Evolutionary conservation across 2,888 invertebrate genomes (phyloP).

Genomic region (Dryadula phaetusa): DNA sequence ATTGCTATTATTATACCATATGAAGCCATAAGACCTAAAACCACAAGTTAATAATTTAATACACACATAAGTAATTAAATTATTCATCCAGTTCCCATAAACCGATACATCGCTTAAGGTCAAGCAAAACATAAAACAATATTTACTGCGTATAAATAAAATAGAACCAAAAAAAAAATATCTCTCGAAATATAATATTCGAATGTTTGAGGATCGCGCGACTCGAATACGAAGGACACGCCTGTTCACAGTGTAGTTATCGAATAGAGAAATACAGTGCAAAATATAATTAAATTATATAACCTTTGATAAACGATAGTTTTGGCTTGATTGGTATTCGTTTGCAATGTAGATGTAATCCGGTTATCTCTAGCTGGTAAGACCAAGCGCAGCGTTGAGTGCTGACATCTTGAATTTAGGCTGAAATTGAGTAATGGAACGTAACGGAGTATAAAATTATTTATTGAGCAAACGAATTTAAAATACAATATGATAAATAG

Average conservation of each 20-base stretch:
- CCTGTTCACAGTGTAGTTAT: slow-evolving; percentile 31
- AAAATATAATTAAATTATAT: too few species aligned
- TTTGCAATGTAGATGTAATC: too few species aligned
- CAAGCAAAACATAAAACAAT: slow-evolving; percentile 40
- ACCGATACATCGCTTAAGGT: slow-evolving; percentile 27
- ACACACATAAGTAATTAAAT: not conserved
- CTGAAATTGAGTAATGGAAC: too few species aligned
- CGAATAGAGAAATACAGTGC: not conserved
- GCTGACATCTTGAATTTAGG: too few species aligned
- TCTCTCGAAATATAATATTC: slow-evolving; percentile 46
- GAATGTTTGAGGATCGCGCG: slow-evolving; percentile 46
- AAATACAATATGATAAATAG: too few species aligned
- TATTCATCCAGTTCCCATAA: not conserved
- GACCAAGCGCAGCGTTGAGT: too few species aligned
- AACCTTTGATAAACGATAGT: too few species aligned
- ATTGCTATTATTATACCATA: too few species aligned
- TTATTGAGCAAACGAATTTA: too few species aligned
- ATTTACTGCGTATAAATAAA: slow-evolving; percentile 44
- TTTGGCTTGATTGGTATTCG: too few species aligned
- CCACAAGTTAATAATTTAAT: slow-evolving; percentile 1
- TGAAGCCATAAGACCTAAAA: not conserved
- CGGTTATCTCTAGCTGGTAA: too few species aligned
- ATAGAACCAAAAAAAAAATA: slow-evolving; percentile 43
- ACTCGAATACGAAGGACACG: slow-evolving; percentile 45
- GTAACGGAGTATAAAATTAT: too few species aligned